phyloP scores from a whole-genome alignment of 2,888 invertebrate genomes.

The Bimastos eiseni region DNA sequence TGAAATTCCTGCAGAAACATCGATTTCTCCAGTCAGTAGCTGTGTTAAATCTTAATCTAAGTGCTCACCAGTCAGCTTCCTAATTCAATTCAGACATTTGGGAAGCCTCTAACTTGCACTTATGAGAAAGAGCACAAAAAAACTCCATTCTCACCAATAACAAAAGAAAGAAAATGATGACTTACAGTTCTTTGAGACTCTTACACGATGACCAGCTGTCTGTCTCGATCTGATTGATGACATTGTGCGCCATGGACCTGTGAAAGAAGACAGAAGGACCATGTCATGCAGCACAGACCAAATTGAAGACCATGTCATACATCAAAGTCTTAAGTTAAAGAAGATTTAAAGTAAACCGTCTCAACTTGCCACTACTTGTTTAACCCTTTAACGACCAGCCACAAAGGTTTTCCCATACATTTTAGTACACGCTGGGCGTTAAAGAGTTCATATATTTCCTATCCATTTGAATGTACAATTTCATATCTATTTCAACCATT shows the following conservation, averaged over 20 bases:
- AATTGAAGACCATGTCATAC: not conserved
- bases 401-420: too few relatives aligned
- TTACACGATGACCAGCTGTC: conserved; percentile 17
- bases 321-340: not conserved
- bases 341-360: too few relatives aligned
- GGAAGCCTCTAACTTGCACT: not conserved
- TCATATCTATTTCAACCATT: too few relatives aligned
- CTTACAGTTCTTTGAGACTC: conserved; percentile 6
- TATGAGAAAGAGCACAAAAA: conserved; percentile 4
- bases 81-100: conserved; percentile 6
- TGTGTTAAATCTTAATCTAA: not conserved
- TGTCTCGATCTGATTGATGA: conserved; percentile 7
- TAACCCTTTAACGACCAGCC: too few relatives aligned
- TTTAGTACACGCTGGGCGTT: too few relatives aligned
- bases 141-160: not conserved
- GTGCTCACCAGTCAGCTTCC: not conserved
- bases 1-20: not conserved
- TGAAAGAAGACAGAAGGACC: not conserved
- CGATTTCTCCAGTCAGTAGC: not conserved
- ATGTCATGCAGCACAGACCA: not conserved
- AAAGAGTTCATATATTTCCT: too few relatives aligned
- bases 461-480: too few relatives aligned
- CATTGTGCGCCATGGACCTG: conserved; percentile 3
- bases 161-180: not conserved
- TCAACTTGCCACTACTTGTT: too few relatives aligned